A percentile compares a stretch with the other conserved stretches of the same genome.
phyloP scores from a whole-genome alignment of 2,888 invertebrate genomes.

The Ectemnius lituratus region DNA sequence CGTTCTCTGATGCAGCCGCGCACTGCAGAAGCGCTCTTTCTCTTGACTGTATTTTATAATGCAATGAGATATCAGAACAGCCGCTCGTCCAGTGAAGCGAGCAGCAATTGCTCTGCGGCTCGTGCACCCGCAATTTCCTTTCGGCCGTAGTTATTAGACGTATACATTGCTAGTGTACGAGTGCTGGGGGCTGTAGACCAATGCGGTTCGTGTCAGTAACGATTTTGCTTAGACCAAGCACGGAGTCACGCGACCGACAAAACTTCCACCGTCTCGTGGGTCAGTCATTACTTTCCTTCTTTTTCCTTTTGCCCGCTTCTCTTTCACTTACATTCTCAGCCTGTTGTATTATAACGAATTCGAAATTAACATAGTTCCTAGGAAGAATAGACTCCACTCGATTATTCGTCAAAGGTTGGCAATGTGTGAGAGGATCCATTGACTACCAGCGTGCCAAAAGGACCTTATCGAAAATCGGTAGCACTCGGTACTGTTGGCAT shows the following conservation, averaged over 20 bases:
- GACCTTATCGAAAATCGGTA: too few relatives aligned
- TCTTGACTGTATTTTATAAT: slow-evolving; percentile 25
- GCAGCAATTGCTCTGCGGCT: slow-evolving; percentile 31
- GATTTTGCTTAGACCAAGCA: slow-evolving; percentile 42
- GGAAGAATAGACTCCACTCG: too few relatives aligned
- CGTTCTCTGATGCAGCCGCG: slow-evolving; percentile 17
- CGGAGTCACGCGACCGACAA: slow-evolving; percentile 61
- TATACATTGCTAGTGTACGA: slow-evolving; percentile 25
- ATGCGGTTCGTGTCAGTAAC: slow-evolving; percentile 64
- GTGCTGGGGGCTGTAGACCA: slow-evolving; percentile 36
- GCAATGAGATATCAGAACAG: slow-evolving; percentile 37
- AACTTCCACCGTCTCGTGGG: slow-evolving; percentile 38
- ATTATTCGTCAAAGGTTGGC: too few relatives aligned
- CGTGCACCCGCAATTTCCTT: slow-evolving; percentile 44
- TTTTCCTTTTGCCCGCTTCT: background rate
- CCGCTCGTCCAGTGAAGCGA: slow-evolving; percentile 23
- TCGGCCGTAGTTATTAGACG: slow-evolving; percentile 30
- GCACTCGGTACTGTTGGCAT: background rate
- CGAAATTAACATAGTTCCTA: background rate
- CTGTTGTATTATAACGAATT: background rate
- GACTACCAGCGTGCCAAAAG: too few relatives aligned
- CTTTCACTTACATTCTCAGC: background rate
- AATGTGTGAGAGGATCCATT: too few relatives aligned
- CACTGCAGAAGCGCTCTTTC: slow-evolving; percentile 6
- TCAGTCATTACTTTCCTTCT: slow-evolving; percentile 54